Evolutionary conservation across 2,888 invertebrate species (phyloP), one percentile per base, ranked within the genome.

Genomic region (Apomyelois bistriatella): DNA sequence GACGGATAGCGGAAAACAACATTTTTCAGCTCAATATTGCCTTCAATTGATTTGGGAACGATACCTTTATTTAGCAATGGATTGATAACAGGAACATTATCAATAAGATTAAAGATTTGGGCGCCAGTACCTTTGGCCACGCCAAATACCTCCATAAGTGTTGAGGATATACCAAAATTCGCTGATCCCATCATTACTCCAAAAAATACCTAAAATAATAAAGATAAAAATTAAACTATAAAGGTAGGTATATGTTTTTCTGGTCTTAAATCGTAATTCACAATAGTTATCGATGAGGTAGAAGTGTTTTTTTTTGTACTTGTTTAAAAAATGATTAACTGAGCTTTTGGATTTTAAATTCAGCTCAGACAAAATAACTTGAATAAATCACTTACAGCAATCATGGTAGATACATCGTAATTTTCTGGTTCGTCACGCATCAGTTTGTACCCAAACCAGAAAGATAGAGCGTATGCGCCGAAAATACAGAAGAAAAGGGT

Each of bases 161-260:
- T 97, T 1, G 96, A 93, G 0, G 96, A 94, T 75, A 95, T 94
- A 12, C 96, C 97, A 55, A 97, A 94, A 70, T 94, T 95, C 66
- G 94, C 93, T 0, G 94, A 93, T 0, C 94, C 95, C 73, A 93
- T 93, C 90, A 94, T 91, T 0, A 95, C 94, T 52, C 94, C 93
- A 76, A 96, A 96, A 81, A 96, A 96, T 28, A 96, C 95, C 95
- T 96, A n/a, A n/a, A n/a, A n/a, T n/a, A n/a, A n/a, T n/a, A n/a
- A n/a, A n/a, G n/a, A n/a, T n/a, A n/a, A 22, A 22, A 22, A 22
- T 22, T 22, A 5, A 22, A 22, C 22, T 22, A 22, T 2, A 22
- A 5, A 22, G 5, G 22, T 22, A n/a, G n/a, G n/a, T n/a, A n/a
- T n/a, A n/a, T n/a, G n/a, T n/a, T n/a, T n/a, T n/a, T n/a, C n/a